Evolutionary conservation across 2,797 vertebrate genomes (phyloP).

Genomic region (Gymnoscopelus braueri): DNA sequence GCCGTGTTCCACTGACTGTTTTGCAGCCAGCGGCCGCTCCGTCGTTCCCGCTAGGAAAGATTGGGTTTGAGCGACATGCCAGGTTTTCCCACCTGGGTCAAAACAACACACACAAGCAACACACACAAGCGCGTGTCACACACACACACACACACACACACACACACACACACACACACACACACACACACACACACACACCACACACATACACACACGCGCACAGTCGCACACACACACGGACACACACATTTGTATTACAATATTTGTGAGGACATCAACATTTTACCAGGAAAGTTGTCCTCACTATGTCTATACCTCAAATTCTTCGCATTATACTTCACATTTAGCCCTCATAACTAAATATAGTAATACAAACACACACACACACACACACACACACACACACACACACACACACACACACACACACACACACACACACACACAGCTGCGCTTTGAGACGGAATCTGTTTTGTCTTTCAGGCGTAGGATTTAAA

Average conservation of each 20-base stretch:
- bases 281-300: too few species aligned
- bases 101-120: not conserved
- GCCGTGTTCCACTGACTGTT: slow-evolving; percentile 3
- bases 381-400: not conserved
- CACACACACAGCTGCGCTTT: not conserved
- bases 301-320: too few species aligned
- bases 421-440: slow-evolving; percentile 12
- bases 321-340: too few species aligned
- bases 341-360: too few species aligned
- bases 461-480: not conserved
- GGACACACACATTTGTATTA: too few species aligned
- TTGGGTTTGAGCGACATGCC: not conserved
- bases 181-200: too few species aligned
- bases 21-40: not conserved
- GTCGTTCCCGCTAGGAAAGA: too few species aligned
- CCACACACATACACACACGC: too few species aligned
- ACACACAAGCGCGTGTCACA: not conserved
- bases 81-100: not conserved
- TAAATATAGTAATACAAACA: too few species aligned
- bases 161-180: too few species aligned
- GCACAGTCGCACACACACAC: too few species aligned
- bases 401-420: slow-evolving; percentile 9
- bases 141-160: not conserved
- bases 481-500: not conserved
- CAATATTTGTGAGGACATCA: too few species aligned